phyloP scores from a whole-genome alignment of 2,888 invertebrate genomes.

The Pomacea canaliculata region DNA sequence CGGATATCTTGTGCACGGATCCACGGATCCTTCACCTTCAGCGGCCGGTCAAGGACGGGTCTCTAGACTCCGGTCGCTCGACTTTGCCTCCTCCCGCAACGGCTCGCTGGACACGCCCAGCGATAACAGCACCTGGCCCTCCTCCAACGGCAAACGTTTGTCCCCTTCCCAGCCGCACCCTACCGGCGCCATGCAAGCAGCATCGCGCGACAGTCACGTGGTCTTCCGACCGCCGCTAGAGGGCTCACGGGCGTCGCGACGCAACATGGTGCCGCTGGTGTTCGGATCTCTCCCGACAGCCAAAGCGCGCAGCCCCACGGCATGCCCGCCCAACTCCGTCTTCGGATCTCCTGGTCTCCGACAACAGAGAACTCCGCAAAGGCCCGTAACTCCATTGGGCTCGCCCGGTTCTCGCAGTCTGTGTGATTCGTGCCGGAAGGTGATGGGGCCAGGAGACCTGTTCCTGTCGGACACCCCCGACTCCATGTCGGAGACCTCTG shows the following conservation, averaged over 20 bases:
- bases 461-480: conserved; percentile 20
- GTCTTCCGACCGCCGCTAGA: conserved; percentile 20
- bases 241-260: conserved; percentile 12
- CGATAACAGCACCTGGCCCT: background rate
- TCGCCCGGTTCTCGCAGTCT: conserved; percentile 7
- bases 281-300: background rate
- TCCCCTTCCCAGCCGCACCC: background rate
- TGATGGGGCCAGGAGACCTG: background rate
- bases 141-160: background rate
- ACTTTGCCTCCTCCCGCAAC: conserved; percentile 27
- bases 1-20: conserved; percentile 1
- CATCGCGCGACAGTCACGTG: background rate
- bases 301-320: background rate
- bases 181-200: background rate
- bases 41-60: conserved; percentile 16
- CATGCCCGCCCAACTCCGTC: background rate
- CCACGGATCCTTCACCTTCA: background rate
- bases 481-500: conserved; percentile 20
- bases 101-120: conserved; percentile 21
- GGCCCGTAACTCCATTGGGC: background rate
- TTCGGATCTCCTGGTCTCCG: conserved; percentile 1
- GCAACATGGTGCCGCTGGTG: background rate
- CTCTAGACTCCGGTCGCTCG: conserved; percentile 25
- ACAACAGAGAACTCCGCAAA: background rate
- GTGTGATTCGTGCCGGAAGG: conserved; percentile 23